These are phyloP conservation scores for Tapirus indicus DNA, from an alignment of 2,797 vertebrate genomes.

Conservation along the genomic window DNA sequence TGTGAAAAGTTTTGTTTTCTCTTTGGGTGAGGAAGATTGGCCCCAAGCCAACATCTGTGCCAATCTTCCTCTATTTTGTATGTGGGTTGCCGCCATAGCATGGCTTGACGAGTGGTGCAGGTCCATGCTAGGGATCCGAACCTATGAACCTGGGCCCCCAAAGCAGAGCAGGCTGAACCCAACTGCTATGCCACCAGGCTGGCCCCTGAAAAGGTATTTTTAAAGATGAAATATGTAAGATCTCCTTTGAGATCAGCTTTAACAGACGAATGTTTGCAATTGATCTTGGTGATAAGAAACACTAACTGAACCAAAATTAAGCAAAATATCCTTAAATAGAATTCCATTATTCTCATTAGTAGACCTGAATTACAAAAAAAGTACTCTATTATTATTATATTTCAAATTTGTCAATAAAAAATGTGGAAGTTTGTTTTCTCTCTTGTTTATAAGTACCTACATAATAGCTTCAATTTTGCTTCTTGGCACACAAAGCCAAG, in stretches of 20 bases:
- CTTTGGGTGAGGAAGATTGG: too few relatives aligned
- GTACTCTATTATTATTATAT: background rate
- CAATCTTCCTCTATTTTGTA: too few relatives aligned
- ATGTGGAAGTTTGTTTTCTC: background rate
- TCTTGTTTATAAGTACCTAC: background rate
- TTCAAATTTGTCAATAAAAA: constrained; percentile 10
- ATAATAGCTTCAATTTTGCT: background rate
- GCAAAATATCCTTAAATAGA: background rate
- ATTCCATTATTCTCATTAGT: background rate
- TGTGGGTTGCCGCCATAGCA: too few relatives aligned
- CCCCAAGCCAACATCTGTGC: too few relatives aligned
- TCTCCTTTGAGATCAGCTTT: background rate
- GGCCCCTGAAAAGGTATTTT: background rate
- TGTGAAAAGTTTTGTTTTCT: background rate
- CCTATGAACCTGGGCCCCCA: too few relatives aligned
- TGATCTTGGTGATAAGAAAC: background rate
- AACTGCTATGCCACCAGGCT: too few relatives aligned
- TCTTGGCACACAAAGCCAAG: background rate
- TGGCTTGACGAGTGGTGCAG: too few relatives aligned
- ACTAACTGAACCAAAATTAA: background rate
- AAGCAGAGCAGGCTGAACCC: too few relatives aligned
- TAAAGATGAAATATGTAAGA: background rate
- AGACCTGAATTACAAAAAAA: constrained; percentile 13
- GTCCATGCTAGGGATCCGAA: too few relatives aligned
- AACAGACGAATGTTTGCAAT: background rate